Percentiles rank a stretch among this genome's conserved stretches.
phyloP scores from a whole-genome alignment of 2,113 vertebrate species.

The Ammodramus savannarum region DNA sequence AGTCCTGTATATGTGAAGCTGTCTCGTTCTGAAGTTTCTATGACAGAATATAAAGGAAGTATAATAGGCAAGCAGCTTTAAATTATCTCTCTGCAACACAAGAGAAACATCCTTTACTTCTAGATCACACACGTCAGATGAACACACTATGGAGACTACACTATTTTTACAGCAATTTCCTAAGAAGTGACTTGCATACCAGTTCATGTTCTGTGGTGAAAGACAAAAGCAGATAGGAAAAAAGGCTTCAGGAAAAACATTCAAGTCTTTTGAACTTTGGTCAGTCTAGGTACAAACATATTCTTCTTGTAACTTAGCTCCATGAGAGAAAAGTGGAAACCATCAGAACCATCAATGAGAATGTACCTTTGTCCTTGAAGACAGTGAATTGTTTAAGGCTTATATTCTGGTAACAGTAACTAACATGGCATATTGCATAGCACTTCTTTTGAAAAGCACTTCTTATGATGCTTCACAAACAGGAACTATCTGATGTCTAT shows the following conservation, averaged over 20 bases:
- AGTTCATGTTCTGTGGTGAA: neutral
- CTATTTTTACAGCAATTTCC: neutral
- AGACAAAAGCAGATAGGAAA: neutral
- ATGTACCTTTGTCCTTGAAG: neutral
- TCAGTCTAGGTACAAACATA: neutral
- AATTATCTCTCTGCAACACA: neutral
- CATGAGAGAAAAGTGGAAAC: neutral
- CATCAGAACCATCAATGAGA: neutral
- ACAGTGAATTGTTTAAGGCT: neutral
- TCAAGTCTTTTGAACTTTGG: neutral
- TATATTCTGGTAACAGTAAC: neutral
- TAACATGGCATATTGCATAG: neutral
- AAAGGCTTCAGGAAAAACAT: neutral
- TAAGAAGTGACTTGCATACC: neutral
- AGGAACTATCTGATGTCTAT: neutral
- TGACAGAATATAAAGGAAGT: neutral
- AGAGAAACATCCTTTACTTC: neutral
- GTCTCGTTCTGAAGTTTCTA: neutral
- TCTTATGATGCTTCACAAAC: neutral
- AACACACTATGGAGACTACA: neutral
- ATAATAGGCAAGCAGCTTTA: neutral
- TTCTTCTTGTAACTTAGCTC: neutral
- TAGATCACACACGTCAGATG: neutral
- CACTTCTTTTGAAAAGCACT: neutral
- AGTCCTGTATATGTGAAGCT: neutral